These are phyloP conservation scores for Wasmannia auropunctata DNA, from an alignment of 1,140 invertebrate genomes.

Conservation along the genomic window DNA sequence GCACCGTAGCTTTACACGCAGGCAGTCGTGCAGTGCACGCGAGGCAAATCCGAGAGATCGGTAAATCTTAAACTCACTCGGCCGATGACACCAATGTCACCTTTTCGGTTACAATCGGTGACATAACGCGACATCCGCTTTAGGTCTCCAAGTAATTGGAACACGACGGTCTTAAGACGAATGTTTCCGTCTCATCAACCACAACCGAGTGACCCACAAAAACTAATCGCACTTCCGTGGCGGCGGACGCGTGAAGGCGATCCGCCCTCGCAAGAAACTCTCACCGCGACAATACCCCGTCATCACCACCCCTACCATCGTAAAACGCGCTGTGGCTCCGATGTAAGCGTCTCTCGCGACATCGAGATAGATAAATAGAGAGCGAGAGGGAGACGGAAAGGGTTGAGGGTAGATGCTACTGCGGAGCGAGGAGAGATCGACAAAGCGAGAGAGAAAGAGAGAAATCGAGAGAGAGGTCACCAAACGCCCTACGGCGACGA, in stretches of 20 bases:
- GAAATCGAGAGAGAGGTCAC: background rate
- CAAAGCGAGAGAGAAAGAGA: background rate
- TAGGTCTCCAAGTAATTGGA: conserved; percentile 58
- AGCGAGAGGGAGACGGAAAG: background rate
- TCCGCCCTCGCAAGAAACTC: conserved; percentile 48
- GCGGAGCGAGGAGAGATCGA: background rate
- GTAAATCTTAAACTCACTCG: background rate
- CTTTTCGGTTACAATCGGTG: background rate
- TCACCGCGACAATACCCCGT: conserved; percentile 50
- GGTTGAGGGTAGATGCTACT: background rate
- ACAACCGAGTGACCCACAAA: conserved; percentile 45
- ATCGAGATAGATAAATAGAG: conserved; percentile 43
- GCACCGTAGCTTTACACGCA: background rate
- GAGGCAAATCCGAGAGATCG: background rate
- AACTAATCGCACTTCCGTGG: conserved; percentile 47
- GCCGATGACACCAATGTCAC: background rate
- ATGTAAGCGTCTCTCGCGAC: conserved; percentile 17
- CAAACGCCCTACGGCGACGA: background rate
- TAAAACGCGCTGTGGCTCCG: conserved; percentile 26
- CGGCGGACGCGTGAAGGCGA: background rate
- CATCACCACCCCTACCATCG: conserved; percentile 48
- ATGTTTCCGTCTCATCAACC: conserved; percentile 53
- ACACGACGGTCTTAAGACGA: conserved; percentile 40
- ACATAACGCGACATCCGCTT: conserved; percentile 25
- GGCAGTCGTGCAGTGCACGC: no score